Percentiles rank a stretch among this genome's conserved stretches.
phyloP scores from a whole-genome alignment of 2,797 vertebrate species.

The Oreochromis mossambicus region DNA sequence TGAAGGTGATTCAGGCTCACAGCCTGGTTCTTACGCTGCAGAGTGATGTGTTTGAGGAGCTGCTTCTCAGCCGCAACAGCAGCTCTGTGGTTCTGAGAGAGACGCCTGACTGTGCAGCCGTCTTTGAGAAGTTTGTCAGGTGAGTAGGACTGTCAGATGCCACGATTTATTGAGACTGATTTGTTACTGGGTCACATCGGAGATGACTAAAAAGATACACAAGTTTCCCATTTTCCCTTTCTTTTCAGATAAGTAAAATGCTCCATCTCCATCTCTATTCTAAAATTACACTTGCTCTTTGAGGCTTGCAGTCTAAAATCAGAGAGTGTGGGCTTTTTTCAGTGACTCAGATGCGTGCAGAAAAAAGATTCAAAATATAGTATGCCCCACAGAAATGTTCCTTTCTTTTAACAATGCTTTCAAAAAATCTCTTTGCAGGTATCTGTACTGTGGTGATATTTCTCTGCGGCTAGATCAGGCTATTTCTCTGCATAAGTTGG shows the following conservation, averaged over 20 bases:
- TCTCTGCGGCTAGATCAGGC: slow-evolving; percentile 87
- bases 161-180: not conserved
- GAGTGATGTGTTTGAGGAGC: slow-evolving; percentile 85
- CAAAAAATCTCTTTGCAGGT: slow-evolving; percentile 71
- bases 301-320: slow-evolving; percentile 21
- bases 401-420: not conserved
- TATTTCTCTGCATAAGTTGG: slow-evolving; percentile 88
- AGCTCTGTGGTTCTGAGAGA: slow-evolving; percentile 78
- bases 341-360: slow-evolving; percentile 43
- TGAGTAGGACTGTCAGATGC: slow-evolving; percentile 33
- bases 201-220: not conserved
- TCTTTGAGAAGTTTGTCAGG: slow-evolving; percentile 96
- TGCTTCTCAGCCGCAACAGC: slow-evolving; percentile 81
- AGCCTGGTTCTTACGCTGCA: slow-evolving; percentile 89
- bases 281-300: slow-evolving; percentile 39
- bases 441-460: slow-evolving; percentile 92
- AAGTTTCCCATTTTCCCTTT: not conserved
- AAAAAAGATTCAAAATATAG: slow-evolving; percentile 3
- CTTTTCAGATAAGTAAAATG: not conserved
- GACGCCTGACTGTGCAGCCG: slow-evolving; percentile 76
- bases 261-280: slow-evolving; percentile 20
- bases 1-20: slow-evolving; percentile 91
- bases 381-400: not conserved
- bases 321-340: slow-evolving; percentile 39
- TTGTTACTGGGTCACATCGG: not conserved